Evolutionary conservation across 1,140 invertebrate species (phyloP), one percentile per base, ranked within the genome.

Genomic region (Drosophila equinoxialis): DNA sequence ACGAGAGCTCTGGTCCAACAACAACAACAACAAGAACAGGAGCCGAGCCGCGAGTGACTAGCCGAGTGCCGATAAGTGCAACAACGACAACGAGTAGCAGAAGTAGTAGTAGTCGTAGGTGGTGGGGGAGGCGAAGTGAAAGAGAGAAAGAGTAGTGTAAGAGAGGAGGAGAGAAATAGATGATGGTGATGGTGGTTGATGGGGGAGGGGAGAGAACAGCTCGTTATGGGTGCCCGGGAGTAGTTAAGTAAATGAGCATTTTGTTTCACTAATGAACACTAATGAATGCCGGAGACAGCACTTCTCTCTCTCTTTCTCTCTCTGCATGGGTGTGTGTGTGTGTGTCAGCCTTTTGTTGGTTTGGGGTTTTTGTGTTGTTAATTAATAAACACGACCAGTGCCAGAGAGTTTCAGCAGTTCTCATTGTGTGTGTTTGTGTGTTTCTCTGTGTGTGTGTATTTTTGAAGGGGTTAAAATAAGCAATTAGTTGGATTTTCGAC

Each of bases 381-480:
- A 91, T 90, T 91, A 91, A 91, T 84, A 91, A 90, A 81, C 77
- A 87, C 85, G 85, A 91, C 84, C 66, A 68, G 62, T 69, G 70
- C 74, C 71, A 79, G 68, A 63, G 26, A 51, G 45, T 51, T 48
- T 65, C 80, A 51, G 45, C 68, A 54, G 74, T 67, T 68, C 68
- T 68, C 77, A 89, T 86, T 73, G 83, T 87, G 57, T 83, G 66
- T 80, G 39, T 74, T 30, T 65, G 33, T 67, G 68, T 79, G 72
- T 37, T 37, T 37, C 35, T 37, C 7, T 80, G 75, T 87, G 70
- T 83, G 67, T 70, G 79, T 83, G 37, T 77, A 77, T 80, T 87
- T 91, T 91, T 91, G 90, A 91, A 91, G 90, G 90, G 90, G 90
- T 91, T 91, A 91, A 91, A 91, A 91, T 91, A 91, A 91, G 90